These are phyloP conservation scores for Rhinoraja longicauda DNA, from an alignment of 2,797 vertebrate genomes.

Conservation along the genomic window DNA sequence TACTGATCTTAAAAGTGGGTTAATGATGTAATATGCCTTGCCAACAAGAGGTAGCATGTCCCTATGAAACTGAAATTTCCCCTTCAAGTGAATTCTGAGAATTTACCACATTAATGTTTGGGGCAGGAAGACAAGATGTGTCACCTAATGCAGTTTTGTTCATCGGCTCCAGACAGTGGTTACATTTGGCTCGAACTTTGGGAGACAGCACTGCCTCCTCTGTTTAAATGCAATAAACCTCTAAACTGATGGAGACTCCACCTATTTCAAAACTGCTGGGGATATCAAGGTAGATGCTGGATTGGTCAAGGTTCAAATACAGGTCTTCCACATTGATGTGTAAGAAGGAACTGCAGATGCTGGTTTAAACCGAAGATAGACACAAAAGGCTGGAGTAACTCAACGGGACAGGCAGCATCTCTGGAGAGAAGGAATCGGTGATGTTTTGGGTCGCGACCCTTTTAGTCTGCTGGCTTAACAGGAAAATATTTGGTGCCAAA, in stretches of 20 bases:
- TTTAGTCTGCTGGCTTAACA: neutral
- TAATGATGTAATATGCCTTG: neutral
- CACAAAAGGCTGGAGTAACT: no score
- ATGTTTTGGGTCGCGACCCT: no score
- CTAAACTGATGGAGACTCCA: neutral
- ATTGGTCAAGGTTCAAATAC: neutral
- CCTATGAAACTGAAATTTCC: neutral
- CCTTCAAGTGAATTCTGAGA: neutral
- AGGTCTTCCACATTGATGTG: neutral
- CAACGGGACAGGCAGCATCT: no score
- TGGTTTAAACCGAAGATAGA: no score
- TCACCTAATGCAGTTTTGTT: neutral
- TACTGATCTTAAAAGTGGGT: neutral
- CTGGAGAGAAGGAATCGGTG: no score
- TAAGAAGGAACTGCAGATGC: no score
- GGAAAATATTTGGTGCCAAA: neutral
- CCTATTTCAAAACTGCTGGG: neutral
- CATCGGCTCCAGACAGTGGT: neutral
- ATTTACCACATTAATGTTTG: neutral
- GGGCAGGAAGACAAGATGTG: neutral
- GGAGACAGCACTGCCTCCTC: neutral
- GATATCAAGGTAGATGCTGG: neutral
- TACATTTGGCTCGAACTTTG: neutral
- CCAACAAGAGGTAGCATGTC: neutral
- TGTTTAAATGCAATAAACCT: neutral